Percentiles rank a stretch among this genome's conserved stretches.
Conservation (phyloP, 2,797 vertebrate genomes). For the Myoxocephalus aenaeus region DNA sequence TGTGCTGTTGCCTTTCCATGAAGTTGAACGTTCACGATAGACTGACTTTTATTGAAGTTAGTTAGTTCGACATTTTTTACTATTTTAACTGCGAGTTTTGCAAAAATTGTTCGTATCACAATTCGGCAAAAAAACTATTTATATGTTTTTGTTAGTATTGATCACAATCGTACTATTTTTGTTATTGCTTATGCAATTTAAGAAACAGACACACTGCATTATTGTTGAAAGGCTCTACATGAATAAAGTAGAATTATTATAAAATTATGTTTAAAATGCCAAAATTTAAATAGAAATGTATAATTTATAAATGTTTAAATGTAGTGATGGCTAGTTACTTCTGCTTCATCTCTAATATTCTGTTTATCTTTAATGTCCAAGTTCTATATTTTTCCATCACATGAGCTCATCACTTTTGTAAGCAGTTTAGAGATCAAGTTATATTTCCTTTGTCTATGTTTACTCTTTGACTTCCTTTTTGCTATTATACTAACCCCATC, state of each 20-base stretch:
- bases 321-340: neutral
- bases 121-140: neutral
- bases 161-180: neutral
- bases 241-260: neutral
- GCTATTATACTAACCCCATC: neutral
- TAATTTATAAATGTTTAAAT: no score
- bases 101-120: neutral
- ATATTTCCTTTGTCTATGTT: neutral
- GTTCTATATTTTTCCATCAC: neutral
- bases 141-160: neutral
- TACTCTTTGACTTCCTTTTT: neutral
- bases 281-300: no score
- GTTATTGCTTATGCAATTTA: no score
- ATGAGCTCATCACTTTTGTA: neutral
- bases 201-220: neutral
- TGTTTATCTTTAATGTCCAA: neutral
- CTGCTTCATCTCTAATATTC: neutral
- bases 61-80: neutral
- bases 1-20: neutral
- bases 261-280: no score
- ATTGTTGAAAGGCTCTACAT: neutral
- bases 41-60: neutral
- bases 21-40: neutral
- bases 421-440: neutral
- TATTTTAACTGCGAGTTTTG: no score